Evolutionary conservation across 1,140 invertebrate species (phyloP).

Genomic region (Sycobia sp.): DNA sequence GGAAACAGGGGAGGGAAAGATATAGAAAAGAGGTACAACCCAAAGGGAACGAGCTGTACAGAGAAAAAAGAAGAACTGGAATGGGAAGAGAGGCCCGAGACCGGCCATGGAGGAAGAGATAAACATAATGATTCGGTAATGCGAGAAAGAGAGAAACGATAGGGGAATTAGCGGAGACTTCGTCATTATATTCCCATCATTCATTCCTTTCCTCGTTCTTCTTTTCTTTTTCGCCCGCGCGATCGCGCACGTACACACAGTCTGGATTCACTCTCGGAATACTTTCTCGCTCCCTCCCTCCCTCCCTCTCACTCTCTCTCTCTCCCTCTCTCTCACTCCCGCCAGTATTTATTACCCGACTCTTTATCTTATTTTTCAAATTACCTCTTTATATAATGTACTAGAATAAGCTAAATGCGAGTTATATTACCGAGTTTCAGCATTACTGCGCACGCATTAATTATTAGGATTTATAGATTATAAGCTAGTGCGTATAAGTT

Average conservation of each 20-base stretch:
- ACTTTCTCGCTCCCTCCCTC: constrained; percentile 16
- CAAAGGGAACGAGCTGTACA: constrained; percentile 2
- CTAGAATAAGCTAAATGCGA: background rate
- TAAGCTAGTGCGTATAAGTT: too few relatives aligned
- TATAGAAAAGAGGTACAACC: background rate
- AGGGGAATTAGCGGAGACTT: constrained; percentile 44
- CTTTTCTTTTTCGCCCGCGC: constrained; percentile 16
- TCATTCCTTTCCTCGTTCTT: constrained; percentile 35
- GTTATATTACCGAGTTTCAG: too few relatives aligned
- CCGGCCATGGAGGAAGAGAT: constrained; percentile 33
- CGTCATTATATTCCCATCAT: constrained; percentile 50
- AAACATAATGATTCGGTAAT: constrained; percentile 30
- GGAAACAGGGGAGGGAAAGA: constrained; percentile 29
- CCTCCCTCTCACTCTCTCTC: constrained; percentile 23
- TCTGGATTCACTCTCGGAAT: background rate
- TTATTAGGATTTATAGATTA: too few relatives aligned
- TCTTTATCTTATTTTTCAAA: constrained; percentile 23
- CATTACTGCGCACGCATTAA: too few relatives aligned
- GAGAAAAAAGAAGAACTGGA: constrained; percentile 34
- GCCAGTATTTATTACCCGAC: constrained; percentile 12
- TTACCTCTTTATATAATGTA: constrained; percentile 5
- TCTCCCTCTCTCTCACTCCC: constrained; percentile 34
- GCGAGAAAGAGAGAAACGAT: constrained; percentile 41
- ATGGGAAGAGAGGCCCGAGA: too few relatives aligned
- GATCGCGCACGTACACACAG: too few relatives aligned